phyloP scores from a whole-genome alignment of 2,113 vertebrate species.

The Dissostichus mawsoni region DNA sequence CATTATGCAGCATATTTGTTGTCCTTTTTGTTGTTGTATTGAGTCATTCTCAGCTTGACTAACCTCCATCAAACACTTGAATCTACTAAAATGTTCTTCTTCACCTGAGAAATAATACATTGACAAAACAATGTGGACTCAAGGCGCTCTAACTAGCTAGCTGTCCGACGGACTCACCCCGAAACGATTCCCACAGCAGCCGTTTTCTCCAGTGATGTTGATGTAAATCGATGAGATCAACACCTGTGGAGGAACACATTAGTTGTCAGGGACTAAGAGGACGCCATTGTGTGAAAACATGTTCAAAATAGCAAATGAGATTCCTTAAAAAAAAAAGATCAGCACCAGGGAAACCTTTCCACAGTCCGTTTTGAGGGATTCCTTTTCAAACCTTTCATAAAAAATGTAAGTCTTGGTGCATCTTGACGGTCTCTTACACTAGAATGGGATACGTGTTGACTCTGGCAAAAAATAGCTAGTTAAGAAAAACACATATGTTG shows the following conservation, averaged over 20 bases:
- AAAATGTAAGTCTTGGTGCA: neutral
- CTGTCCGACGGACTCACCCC: constrained; percentile 76
- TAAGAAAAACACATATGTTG: neutral
- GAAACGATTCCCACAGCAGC: constrained; percentile 81
- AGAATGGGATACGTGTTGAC: neutral
- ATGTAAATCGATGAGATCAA: constrained; percentile 82
- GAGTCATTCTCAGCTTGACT: neutral
- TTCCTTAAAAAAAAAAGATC: neutral
- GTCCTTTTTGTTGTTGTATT: too few relatives aligned
- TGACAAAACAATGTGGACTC: neutral
- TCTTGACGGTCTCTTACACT: neutral
- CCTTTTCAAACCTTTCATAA: neutral
- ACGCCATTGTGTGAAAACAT: neutral
- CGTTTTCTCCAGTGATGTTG: constrained; percentile 70
- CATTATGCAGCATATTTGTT: constrained; percentile 1
- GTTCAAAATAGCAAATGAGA: neutral
- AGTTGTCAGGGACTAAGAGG: neutral
- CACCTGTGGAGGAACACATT: constrained; percentile 63
- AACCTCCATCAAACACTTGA: neutral
- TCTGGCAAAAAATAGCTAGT: neutral
- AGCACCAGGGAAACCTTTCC: neutral
- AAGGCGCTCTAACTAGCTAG: neutral
- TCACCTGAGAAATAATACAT: neutral
- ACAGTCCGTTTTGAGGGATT: neutral
- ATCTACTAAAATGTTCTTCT: neutral